Conservation (phyloP, 2,888 invertebrate species). For the Fragum fragum region DNA sequence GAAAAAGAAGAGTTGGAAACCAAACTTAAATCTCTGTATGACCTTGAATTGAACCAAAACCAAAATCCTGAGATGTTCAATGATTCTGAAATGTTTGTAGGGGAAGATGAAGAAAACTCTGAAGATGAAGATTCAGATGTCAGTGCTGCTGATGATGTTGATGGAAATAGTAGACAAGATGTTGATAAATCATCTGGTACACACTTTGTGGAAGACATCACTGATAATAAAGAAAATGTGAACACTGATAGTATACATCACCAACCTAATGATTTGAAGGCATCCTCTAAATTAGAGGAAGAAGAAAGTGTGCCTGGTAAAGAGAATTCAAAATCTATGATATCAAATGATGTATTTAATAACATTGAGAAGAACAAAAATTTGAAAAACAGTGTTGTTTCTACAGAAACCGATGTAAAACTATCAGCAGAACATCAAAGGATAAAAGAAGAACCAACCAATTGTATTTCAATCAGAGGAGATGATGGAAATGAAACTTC, state of each 20-base stretch:
- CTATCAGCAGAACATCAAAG: background rate
- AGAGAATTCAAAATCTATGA: no score
- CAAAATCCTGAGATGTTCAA: slow-evolving; percentile 59
- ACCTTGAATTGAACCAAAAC: slow-evolving; percentile 58
- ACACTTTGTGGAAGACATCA: background rate
- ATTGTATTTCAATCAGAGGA: background rate
- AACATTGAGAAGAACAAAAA: background rate
- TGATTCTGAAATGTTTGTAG: slow-evolving; percentile 37
- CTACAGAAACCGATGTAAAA: background rate
- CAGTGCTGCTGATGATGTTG: slow-evolving; percentile 27
- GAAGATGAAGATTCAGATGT: slow-evolving; percentile 38
- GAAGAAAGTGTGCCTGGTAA: no score
- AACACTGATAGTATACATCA: background rate
- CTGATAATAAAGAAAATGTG: slow-evolving; percentile 20
- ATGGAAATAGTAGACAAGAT: slow-evolving; percentile 16
- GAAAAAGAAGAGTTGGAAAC: slow-evolving; percentile 58
- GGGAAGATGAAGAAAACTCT: slow-evolving; percentile 31
- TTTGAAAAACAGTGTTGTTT: background rate
- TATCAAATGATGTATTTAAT: no score
- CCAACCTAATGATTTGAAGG: background rate
- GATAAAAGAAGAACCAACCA: background rate
- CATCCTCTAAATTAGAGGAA: no score
- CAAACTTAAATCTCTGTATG: slow-evolving; percentile 59
- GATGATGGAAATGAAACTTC: background rate
- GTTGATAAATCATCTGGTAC: slow-evolving; percentile 1